Evolutionary conservation across 2,113 vertebrate species (phyloP), one percentile per base, ranked within the genome.

Genomic region (Oryzias woworae): DNA sequence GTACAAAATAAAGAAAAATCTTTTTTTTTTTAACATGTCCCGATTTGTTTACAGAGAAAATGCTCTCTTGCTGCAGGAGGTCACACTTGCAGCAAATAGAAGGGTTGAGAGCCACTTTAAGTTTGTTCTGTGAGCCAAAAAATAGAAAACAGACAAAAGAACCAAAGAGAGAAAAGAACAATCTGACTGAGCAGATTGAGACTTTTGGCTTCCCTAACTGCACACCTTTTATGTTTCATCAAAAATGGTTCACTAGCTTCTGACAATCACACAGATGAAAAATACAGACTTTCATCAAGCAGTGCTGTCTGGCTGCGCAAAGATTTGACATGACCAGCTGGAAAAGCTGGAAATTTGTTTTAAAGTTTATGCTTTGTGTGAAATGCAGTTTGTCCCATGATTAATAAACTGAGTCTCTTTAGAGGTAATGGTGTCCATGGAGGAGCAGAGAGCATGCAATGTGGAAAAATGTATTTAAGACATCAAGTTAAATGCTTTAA

Each of bases 231-330:
- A 87, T 83, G 84, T 89, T 86, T 87, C 76, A 66, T 62, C 75
- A 62, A 74, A 44, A 88, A 90, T 74, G 86, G 78, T 90, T 92
- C 86, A 85, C 71, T 89, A 86, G 75, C 81, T 90, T 92, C 83
- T 83, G 80, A 89, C 90, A 88, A 90, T 87, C 89, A 86, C 82
- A 88, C 62, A 45, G 41, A 51, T 74, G 79, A 74, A 86, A 80
- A 61, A 68, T 41, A 69, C 66, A 56, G 73, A 45, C 74, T 88
- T 86, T 91, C 87, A 85, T 74, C 69, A 77, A 71, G 84, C 77
- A 65, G 66, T 80, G 77, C 66, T 76, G 59, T 71, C 59, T 69
- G 73, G 66, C 66, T 76, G 46, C 52, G 52, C 84, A 78, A 36
- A 77, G 78, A 71, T 81, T 56, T 66, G 51, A 72, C 61, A 69